Evolutionary conservation across 2,797 vertebrate species (phyloP).

Genomic region (Anguilla pacifica): DNA sequence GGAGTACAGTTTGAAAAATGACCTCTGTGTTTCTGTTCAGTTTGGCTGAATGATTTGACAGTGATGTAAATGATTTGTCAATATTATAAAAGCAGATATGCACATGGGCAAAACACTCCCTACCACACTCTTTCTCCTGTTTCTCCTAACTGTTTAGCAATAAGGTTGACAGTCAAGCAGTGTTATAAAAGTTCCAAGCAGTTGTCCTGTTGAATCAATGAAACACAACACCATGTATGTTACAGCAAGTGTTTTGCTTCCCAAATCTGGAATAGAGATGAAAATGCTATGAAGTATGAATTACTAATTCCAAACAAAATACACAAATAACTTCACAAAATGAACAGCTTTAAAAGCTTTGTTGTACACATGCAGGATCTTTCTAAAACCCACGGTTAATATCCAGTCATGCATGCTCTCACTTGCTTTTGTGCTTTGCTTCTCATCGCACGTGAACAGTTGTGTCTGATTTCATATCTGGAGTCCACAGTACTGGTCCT

Average conservation of each 20-base stretch:
- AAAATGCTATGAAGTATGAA: background rate
- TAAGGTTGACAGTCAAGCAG: background rate
- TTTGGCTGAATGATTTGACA: background rate
- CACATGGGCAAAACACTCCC: background rate
- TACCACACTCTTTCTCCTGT: background rate
- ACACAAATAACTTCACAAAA: background rate
- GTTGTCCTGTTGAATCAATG: background rate
- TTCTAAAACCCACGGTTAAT: background rate
- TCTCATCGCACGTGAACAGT: background rate
- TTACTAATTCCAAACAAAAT: background rate
- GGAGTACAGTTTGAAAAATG: background rate
- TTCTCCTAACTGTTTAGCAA: background rate
- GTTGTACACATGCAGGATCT: background rate
- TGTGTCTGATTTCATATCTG: background rate
- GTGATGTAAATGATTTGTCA: background rate
- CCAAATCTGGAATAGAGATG: background rate
- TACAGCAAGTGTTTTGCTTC: background rate
- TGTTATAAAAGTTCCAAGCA: background rate
- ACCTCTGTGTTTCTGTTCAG: background rate
- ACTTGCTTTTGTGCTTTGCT: background rate
- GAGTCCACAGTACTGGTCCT: background rate
- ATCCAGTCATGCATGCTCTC: background rate
- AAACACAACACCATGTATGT: background rate
- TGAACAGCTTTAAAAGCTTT: background rate
- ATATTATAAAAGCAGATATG: background rate